Conservation (phyloP, 2,113 vertebrate genomes). For the Hydrochoerus hydrochaeris region DNA sequence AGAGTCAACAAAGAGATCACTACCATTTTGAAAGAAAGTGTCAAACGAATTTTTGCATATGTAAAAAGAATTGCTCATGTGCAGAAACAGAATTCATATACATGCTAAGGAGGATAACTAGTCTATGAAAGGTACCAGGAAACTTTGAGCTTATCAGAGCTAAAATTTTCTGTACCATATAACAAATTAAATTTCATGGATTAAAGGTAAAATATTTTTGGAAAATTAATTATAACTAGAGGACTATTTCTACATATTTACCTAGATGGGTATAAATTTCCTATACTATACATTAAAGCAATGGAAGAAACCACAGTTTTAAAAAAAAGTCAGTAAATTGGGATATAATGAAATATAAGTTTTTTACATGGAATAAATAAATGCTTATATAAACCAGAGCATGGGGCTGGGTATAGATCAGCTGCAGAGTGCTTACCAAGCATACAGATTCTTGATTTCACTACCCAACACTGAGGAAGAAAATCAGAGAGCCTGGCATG, state of each 20-base stretch:
- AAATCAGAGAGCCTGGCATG: not conserved
- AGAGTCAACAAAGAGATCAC: conserved; percentile 26
- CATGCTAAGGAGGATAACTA: not conserved
- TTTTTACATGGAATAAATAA: conserved; percentile 28
- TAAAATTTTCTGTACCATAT: not conserved
- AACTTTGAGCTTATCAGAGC: not conserved
- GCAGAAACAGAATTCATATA: not conserved
- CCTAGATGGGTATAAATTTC: not conserved
- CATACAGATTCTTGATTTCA: not conserved
- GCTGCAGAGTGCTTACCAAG: not conserved
- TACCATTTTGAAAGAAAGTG: conserved; percentile 2
- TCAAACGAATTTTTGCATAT: not conserved
- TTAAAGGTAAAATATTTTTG: not conserved
- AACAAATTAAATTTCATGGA: not conserved
- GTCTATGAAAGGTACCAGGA: not conserved
- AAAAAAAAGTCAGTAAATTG: not conserved
- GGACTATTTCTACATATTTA: conserved; percentile 16
- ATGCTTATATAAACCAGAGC: not conserved
- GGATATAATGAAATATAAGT: not conserved
- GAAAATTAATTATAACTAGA: conserved; percentile 22
- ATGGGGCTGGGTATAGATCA: not conserved
- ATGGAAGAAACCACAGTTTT: not conserved
- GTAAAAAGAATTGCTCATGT: not conserved
- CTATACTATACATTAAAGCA: not conserved
- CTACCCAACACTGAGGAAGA: not conserved